Evolutionary conservation across 2,113 vertebrate genomes (phyloP), one percentile per base, ranked within the genome.

Genomic region (Clarias gariepinus): DNA sequence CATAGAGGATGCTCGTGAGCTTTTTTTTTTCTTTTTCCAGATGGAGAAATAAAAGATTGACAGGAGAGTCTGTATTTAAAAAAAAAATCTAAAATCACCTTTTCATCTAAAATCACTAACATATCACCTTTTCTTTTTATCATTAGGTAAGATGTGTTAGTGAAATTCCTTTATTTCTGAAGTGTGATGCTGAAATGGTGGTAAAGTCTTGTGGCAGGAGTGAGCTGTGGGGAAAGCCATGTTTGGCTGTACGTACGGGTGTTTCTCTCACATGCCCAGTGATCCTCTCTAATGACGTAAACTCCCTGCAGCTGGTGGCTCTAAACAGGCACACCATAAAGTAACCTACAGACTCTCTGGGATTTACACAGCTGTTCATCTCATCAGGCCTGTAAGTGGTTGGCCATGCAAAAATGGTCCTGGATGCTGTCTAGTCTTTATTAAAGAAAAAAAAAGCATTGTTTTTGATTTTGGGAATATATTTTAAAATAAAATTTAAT

Each of bases 321-420:
- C 63, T 55, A 58, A 68, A 80, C 86, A 76, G 55, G 18, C 58
- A 71, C 85, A 60, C 64, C 30, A 60, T 73, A 55, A 71, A 66
- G 33, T 80, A 57, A 61, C 61, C 61, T 81, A 41, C 53, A 71
- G 52, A 41, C 25, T 30, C 52, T 33, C 28, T 41, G 30, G 61
- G 55, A 81, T 81, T 73, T 68, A 81, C 66, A 73, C 66, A 82
- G 68, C 80, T 85, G 36, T 66, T 53, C 74, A 53, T 55, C 18
- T 53, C 60, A 53, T 55, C 53, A 58, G 82, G 28, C 2, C 55
- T 69, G 69, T 19, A 81, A 86, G 64, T 58, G 15, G 12, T 41
- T 15, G 36, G 21, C 52, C 21, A n/a, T 60, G 74, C 11, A 74
- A 57, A 36, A 84, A 83, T 52, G 60, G 25, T 68, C 52, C 41